Evolutionary conservation across 2,888 invertebrate species (phyloP).

Genomic region (Cephus pygmeus): DNA sequence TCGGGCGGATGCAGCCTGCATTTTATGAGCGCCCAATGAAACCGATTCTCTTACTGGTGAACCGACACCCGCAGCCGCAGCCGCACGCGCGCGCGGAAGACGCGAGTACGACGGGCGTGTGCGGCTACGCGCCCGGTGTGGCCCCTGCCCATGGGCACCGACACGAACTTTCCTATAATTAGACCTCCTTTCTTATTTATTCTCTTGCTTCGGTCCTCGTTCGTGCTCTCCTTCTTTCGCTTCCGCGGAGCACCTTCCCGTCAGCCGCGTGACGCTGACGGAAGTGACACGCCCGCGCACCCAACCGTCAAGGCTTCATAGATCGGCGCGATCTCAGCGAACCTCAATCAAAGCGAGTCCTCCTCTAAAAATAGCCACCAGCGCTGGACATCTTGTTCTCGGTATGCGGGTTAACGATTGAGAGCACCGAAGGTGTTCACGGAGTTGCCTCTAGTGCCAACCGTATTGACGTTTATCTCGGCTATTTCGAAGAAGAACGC

Average conservation of each 20-base stretch:
- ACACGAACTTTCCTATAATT: conserved; percentile 25
- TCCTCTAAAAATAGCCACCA: no score
- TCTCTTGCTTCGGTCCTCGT: conserved; percentile 37
- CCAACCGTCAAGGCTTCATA: no score
- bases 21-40: conserved; percentile 61
- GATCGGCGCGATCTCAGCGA: no score
- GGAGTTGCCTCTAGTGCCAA: conserved; percentile 26
- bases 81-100: conserved; percentile 9
- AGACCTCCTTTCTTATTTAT: conserved; percentile 7
- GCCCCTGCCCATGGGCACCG: conserved; percentile 22
- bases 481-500: conserved; percentile 41
- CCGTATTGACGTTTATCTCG: conserved; percentile 17
- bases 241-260: background rate
- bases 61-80: conserved; percentile 40
- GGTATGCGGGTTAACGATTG: conserved; percentile 42
- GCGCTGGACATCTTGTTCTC: background rate
- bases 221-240: conserved; percentile 39
- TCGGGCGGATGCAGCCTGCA: conserved; percentile 63
- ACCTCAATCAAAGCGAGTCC: no score
- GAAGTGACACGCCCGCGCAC: no score
- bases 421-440: conserved; percentile 22
- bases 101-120: conserved; percentile 15
- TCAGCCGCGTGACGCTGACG: no score
- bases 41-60: conserved; percentile 55
- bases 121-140: conserved; percentile 19